Percentiles rank a stretch among this genome's conserved stretches.
These are phyloP conservation scores for Nephrotoma flavescens DNA, from an alignment of 2,888 invertebrate genomes.

Conservation along the genomic window DNA sequence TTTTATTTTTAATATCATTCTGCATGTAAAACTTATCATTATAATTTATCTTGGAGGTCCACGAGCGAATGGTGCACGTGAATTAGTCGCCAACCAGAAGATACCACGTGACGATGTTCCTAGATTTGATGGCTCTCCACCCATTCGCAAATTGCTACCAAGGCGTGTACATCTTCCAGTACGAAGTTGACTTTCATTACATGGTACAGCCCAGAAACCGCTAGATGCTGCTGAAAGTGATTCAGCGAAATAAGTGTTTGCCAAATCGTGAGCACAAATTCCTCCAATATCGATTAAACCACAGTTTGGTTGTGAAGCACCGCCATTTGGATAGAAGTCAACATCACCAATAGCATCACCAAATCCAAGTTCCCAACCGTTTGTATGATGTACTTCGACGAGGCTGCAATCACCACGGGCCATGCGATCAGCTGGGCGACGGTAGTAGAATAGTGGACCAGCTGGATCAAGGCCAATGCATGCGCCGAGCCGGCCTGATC, in stretches of 20 bases:
- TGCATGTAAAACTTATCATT: background rate
- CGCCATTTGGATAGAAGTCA: slow-evolving; percentile 31
- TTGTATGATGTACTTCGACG: slow-evolving; percentile 9
- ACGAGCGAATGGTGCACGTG: background rate
- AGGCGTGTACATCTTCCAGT: slow-evolving; percentile 15
- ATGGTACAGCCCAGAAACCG: slow-evolving; percentile 8
- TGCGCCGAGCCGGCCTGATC: slow-evolving; percentile 11
- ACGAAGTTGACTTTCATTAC: slow-evolving; percentile 7
- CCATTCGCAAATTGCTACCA: slow-evolving; percentile 24
- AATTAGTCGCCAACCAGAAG: slow-evolving; percentile 15
- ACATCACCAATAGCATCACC: slow-evolving; percentile 23
- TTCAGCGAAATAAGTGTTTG: slow-evolving; percentile 26
- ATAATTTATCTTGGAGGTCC: background rate
- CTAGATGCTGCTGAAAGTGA: slow-evolving; percentile 16
- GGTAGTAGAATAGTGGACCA: background rate
- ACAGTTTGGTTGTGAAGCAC: slow-evolving; percentile 27
- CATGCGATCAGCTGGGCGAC: background rate
- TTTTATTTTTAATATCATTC: background rate
- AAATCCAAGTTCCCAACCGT: slow-evolving; percentile 24
- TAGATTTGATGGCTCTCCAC: slow-evolving; percentile 21
- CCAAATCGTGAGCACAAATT: slow-evolving; percentile 23
- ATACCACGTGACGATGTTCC: slow-evolving; percentile 18
- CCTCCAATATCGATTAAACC: slow-evolving; percentile 14
- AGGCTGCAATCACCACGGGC: background rate
- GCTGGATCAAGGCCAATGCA: slow-evolving; percentile 3